phyloP scores from a whole-genome alignment of 1,140 invertebrate genomes.

The Rhyacophila brunnea region DNA sequence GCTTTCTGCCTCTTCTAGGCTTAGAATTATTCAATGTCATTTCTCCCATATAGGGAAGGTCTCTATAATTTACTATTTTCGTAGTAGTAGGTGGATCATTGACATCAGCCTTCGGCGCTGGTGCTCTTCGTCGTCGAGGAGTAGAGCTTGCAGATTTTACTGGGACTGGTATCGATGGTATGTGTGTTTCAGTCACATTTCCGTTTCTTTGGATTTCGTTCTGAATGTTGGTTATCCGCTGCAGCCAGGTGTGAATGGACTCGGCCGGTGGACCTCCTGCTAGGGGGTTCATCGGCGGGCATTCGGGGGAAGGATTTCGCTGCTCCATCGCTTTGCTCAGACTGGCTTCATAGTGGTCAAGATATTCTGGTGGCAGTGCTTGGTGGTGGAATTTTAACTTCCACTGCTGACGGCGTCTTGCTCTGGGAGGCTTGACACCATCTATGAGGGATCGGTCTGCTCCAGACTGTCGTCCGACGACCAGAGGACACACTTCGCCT shows the following conservation, averaged over 20 bases:
- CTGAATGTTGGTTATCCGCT: constrained; percentile 67
- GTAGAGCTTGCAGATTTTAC: constrained; percentile 24
- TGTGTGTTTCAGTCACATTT: constrained; percentile 37
- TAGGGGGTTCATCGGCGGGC: constrained; percentile 38
- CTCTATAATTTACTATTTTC: constrained; percentile 70
- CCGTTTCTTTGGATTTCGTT: constrained; percentile 50
- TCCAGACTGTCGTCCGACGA: not conserved
- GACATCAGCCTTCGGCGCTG: constrained; percentile 34
- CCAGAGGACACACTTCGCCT: constrained; percentile 24
- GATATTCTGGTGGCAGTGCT: constrained; percentile 73
- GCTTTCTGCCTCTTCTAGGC: constrained; percentile 78
- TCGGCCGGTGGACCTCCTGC: constrained; percentile 53
- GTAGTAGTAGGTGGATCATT: constrained; percentile 49
- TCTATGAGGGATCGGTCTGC: not conserved
- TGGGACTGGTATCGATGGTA: constrained; percentile 20
- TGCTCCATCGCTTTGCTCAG: constrained; percentile 51
- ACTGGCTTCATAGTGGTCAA: constrained; percentile 75
- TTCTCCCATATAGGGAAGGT: constrained; percentile 87
- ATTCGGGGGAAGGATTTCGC: constrained; percentile 35
- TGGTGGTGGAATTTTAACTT: constrained; percentile 82
- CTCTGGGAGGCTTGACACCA: constrained; percentile 40
- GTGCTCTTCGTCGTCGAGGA: constrained; percentile 19
- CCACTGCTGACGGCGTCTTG: constrained; percentile 65
- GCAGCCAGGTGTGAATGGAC: constrained; percentile 70
- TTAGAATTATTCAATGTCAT: constrained; percentile 85